Conservation (phyloP, 2,888 invertebrate species). For the Mesorhabditis sp. region DNA sequence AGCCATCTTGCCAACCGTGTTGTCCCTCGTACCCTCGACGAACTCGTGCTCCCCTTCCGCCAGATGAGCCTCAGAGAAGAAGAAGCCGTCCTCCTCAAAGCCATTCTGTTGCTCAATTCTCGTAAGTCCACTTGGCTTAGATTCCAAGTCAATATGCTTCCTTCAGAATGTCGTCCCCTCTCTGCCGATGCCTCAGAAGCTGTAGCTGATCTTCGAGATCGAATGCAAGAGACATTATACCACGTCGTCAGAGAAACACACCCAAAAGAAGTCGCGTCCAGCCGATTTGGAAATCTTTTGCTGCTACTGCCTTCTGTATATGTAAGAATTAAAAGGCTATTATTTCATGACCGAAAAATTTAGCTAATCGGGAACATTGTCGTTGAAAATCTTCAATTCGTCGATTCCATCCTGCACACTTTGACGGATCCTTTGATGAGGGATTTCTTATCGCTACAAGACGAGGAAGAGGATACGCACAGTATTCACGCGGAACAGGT, state of each 20-base stretch:
- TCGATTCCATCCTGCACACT: slow-evolving; percentile 47
- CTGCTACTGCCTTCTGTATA: slow-evolving; percentile 52
- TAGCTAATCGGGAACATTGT: slow-evolving; percentile 49
- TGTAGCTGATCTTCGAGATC: slow-evolving; percentile 52
- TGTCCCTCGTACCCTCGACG: slow-evolving; percentile 50
- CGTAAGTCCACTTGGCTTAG: slow-evolving; percentile 25
- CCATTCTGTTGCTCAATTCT: slow-evolving; percentile 53
- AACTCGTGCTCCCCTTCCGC: slow-evolving; percentile 50
- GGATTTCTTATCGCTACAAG: slow-evolving; percentile 40
- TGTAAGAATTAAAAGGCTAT: slow-evolving; percentile 20
- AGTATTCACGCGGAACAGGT: neutral
- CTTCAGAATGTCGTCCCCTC: slow-evolving; percentile 45
- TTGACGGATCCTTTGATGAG: slow-evolving; percentile 44
- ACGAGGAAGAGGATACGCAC: slow-evolving; percentile 12
- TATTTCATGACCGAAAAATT: slow-evolving; percentile 8
- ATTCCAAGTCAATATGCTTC: slow-evolving; percentile 5
- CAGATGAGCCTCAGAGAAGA: slow-evolving; percentile 53
- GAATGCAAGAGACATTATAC: slow-evolving; percentile 52
- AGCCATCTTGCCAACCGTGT: slow-evolving; percentile 55
- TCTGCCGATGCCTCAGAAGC: slow-evolving; percentile 49
- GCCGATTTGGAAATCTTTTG: slow-evolving; percentile 54
- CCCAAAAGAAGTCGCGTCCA: slow-evolving; percentile 56
- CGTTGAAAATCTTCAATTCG: slow-evolving; percentile 52
- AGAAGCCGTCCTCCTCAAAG: slow-evolving; percentile 51
- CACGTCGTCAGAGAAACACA: slow-evolving; percentile 56